Evolutionary conservation across 92 coral and sea anemone species (phyloP), one percentile per base, ranked within the genome.

Genomic region (Palythoa grandis): DNA sequence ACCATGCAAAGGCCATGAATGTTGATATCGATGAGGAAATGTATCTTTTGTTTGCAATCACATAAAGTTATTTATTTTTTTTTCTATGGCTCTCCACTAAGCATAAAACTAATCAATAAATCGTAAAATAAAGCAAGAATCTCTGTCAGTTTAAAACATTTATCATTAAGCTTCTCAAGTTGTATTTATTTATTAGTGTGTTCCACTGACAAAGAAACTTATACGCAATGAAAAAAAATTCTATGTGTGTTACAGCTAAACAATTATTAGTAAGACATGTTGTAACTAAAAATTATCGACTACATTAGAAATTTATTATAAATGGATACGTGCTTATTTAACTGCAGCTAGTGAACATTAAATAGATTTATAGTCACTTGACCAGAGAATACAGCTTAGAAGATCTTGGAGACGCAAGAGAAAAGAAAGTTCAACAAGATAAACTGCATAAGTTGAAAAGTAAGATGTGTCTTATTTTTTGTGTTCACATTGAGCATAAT

Each of bases 1-100:
- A 91, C 9, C 93, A 96, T 23, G 98, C 99, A 12, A 96, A 95
- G 87, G 99, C 98, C 37, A 95, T 95, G 94, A 98, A 96, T 78
- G 90, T 96, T 17, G 95, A 96, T 70, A 88, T 96, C 11, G 99
- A 96, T 74, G 98, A 96, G 52, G 98, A 95, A 86, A 85, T 96
- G 99, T 96, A 96, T 96, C 99, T 92, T 93, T 90, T 19, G n/a
- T 37, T 29, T 14, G n/a, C 16, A 3, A 53, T 54, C 67, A 39
- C 13, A 3, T 47, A 12, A 40, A 39, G 38, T 7, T 19, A 13
- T 13, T 1, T 76, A n/a, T 10, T 13, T 38, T 2, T 7, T 63
- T n/a, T 19, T 23, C 69, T 19, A 29, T 63, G 2, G 10, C 3
- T 5, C 10, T 5, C 8, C 6, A 43, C 50, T 43, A 43, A 43